Conservation (phyloP, 1,140 invertebrate species). For the Rhyacophila brunnea region DNA sequence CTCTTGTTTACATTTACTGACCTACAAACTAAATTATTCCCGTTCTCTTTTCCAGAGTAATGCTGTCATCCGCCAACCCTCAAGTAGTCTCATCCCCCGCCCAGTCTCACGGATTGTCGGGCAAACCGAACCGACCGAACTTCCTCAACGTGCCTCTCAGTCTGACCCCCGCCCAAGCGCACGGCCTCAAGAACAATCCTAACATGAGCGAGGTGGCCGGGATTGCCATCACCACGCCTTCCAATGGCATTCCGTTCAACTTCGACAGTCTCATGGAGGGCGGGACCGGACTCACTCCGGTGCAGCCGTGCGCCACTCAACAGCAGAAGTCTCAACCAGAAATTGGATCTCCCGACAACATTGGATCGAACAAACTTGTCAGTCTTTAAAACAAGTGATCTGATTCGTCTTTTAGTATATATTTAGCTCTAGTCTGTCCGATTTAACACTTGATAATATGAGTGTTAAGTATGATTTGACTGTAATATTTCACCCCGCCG, state of each 20-base stretch:
- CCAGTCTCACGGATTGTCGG: slow-evolving; percentile 46
- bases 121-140: slow-evolving; percentile 65
- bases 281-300: slow-evolving; percentile 85
- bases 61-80: slow-evolving; percentile 51
- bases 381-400: slow-evolving; percentile 40
- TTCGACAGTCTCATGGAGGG: slow-evolving; percentile 92
- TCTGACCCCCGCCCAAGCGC: slow-evolving; percentile 46
- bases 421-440: not conserved
- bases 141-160: slow-evolving; percentile 60
- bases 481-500: not conserved
- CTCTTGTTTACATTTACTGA: too few species aligned
- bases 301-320: slow-evolving; percentile 57
- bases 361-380: slow-evolving; percentile 43
- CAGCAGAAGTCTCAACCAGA: slow-evolving; percentile 45
- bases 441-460: not conserved
- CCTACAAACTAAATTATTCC: too few species aligned
- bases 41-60: slow-evolving; percentile 43
- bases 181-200: slow-evolving; percentile 36
- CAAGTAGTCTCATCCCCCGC: slow-evolving; percentile 41
- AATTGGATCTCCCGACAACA: slow-evolving; percentile 43
- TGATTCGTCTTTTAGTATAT: not conserved
- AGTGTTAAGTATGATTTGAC: not conserved
- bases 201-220: slow-evolving; percentile 66
- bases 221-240: slow-evolving; percentile 83
- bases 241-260: slow-evolving; percentile 82